These are phyloP conservation scores for Cryptoprocta ferox DNA, from an alignment of 2,797 vertebrate species.

Conservation along the genomic window DNA sequence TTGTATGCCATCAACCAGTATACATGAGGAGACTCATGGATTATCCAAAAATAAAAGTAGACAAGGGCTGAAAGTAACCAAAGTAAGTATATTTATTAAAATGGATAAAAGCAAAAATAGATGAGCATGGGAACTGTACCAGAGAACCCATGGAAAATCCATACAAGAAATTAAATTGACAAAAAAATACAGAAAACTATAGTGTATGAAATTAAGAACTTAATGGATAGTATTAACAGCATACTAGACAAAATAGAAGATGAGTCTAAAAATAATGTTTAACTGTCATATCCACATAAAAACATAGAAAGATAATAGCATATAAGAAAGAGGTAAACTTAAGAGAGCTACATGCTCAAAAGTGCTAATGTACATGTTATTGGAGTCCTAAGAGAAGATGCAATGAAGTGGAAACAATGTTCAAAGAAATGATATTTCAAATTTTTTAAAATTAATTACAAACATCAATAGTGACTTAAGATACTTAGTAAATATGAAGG, in stretches of 20 bases:
- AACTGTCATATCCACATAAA: not conserved
- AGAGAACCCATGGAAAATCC: not conserved
- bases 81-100: not conserved
- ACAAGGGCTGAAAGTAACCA: not conserved
- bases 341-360: not conserved
- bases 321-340: not conserved
- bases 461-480: not conserved
- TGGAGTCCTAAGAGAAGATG: not conserved
- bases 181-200: not conserved
- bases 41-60: not conserved
- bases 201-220: not conserved
- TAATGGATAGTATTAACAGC: not conserved
- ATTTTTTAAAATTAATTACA: not conserved
- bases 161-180: not conserved
- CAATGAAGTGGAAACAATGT: not conserved
- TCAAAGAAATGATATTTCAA: not conserved
- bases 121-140: not conserved
- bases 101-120: not conserved
- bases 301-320: not conserved
- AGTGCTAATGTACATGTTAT: not conserved
- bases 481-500: not conserved
- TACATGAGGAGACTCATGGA: not conserved
- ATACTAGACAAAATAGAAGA: not conserved
- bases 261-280: not conserved
- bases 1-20: not conserved